Conservation (phyloP, 1,140 invertebrate genomes). For the Drosophila willistoni region DNA sequence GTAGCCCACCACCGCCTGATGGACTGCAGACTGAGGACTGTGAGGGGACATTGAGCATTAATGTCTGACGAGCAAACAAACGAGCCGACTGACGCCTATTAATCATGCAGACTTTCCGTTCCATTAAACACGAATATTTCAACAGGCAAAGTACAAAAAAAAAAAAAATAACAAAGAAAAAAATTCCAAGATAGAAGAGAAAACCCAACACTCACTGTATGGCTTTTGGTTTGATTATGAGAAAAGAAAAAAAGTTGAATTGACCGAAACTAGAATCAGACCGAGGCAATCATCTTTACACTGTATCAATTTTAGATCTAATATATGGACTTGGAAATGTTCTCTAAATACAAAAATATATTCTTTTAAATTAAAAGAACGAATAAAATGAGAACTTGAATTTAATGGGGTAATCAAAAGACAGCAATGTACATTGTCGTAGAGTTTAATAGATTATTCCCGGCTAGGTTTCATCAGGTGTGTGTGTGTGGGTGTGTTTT, state of each 20-base stretch:
- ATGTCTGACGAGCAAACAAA: constrained; percentile 70
- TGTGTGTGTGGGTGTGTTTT: too few species aligned
- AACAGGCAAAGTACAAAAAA: constrained; percentile 35
- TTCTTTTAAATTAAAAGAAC: too few species aligned
- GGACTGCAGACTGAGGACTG: background rate
- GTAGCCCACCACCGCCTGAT: constrained; percentile 25
- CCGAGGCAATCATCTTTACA: background rate
- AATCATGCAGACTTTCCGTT: constrained; percentile 79
- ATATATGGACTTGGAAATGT: background rate
- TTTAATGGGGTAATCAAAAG: background rate
- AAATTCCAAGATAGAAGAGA: background rate
- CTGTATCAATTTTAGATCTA: background rate
- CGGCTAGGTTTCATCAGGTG: too few species aligned
- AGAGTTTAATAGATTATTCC: background rate
- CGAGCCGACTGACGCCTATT: constrained; percentile 74
- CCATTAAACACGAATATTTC: constrained; percentile 74
- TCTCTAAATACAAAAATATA: background rate
- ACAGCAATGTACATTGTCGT: background rate
- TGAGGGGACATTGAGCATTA: constrained; percentile 40
- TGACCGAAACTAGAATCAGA: background rate
- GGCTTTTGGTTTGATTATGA: background rate
- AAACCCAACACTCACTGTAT: background rate
- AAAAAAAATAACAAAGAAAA: background rate
- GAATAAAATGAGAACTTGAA: too few species aligned
- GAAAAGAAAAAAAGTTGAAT: background rate